Base-by-base conservation (phyloP, 2,113 vertebrate species). In the Emydura subglobosa region DNA sequence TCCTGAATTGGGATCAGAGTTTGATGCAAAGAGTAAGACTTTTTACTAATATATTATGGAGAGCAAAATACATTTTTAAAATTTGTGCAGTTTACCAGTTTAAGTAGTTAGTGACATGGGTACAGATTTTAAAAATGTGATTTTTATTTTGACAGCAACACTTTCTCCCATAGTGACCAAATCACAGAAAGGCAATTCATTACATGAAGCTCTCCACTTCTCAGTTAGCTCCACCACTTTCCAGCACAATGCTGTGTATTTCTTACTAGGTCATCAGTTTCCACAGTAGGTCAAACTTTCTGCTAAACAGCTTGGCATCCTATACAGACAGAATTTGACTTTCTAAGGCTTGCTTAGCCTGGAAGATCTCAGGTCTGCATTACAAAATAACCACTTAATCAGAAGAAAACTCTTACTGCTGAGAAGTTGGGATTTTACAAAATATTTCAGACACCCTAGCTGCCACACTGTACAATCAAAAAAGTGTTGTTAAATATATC, bases 291-390 rank as follows among this genome's bases (percentile, higher is more conserved):
- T 83, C 96, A 94, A 83, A 95, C 87, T 95, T 96, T 86, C 87
- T 96, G 59, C 88, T 97, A 85, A 61, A 97, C 95, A 94, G 65
- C 44, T 97, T 95, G 85, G 72, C 47, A 79, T 95, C 85, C 96
- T 92, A 88, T 84, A 82, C 88, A 94, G 92, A 49, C 65, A 97
- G 89, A 96, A 91, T 96, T 61, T 97, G 91, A 93, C 89, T 44
- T 92, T 96, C 93, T 22, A 57, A 92, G 47, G 9, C 65, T 96
- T 95, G 19, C 51, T 81, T 95, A 59, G 44, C 89, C 31, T 87
- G 7, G 59, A 92, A 95, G 27, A 89, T 83, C 51, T 91, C 85
- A 91, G 81, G 44, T 76, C 81, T 78, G 34, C 0, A 1, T 92
- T 95, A 80, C 49, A 86, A 47, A 89, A 91, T 89, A 88, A 54